Base-by-base conservation (phyloP, 2,888 invertebrate genomes). In the Augochlorella aurata region DNA sequence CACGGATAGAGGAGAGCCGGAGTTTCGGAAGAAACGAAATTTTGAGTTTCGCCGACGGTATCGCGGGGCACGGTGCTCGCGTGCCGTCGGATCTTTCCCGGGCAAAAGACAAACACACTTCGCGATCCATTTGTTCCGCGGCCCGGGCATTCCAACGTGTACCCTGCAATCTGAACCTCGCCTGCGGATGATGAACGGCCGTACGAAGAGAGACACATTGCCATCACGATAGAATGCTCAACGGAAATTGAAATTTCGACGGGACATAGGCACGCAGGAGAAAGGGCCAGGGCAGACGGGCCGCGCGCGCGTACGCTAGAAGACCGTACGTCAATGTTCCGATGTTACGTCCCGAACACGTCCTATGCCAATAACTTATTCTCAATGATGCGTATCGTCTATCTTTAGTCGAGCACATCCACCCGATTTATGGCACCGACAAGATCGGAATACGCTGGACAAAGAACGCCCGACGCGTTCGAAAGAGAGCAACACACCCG, bases 221-320 rank as follows among this genome's bases (percentile, higher is more conserved):
- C 89, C 85, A 86, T 89, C 89, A 87, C 87, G 89, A 90, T 90
- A 87, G 89, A 89, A 90, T 89, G 89, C 87, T 88, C 86, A 82
- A 89, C 88, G 90, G 92, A 91, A 92, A 92, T 92, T 92, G 92
- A 91, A 92, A 92, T 91, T 92, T 92, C 91, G 92, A 92, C 91
- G 88, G 87, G 89, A 85, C 88, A 82, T 76, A 80, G 87, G 79
- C 85, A 66, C 78, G 24, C 77, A 44, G 81, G 49, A 85, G 87
- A 87, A 87, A 85, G 85, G 85, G 49, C 63, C 76, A 83, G 68
- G 21, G 44, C 69, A 69, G 38, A n/a, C 69, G 65, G 45, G 1
- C 61, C 58, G 12, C 18, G 49, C 77, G 80, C 73, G 72, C 58
- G 24, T 29, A 58, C 24, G 14, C 58, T 81, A 80, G 81, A 86